Evolutionary conservation across 1,140 invertebrate species (phyloP).

Genomic region (Agrilus planipennis): DNA sequence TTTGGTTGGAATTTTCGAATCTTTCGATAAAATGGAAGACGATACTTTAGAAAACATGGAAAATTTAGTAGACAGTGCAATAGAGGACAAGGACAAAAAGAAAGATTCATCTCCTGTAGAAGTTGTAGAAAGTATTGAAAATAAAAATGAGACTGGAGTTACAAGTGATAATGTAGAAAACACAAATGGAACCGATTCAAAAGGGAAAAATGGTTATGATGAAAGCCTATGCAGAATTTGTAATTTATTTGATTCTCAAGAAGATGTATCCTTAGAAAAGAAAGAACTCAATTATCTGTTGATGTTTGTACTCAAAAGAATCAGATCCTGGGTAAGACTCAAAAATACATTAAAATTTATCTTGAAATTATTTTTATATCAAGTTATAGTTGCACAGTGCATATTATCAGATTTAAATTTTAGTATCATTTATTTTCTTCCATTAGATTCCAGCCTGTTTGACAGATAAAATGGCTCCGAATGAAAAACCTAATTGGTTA

Average conservation of each 20-base stretch:
- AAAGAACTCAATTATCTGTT: slow-evolving; percentile 30
- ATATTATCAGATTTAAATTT: too few species aligned
- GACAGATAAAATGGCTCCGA: slow-evolving; percentile 28
- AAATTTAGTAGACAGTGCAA: neutral
- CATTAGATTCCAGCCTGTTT: slow-evolving; percentile 31
- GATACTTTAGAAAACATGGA: too few species aligned
- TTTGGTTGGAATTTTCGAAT: too few species aligned
- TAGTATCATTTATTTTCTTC: too few species aligned
- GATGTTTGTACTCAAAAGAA: slow-evolving; percentile 26
- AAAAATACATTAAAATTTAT: too few species aligned
- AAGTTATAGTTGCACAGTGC: too few species aligned
- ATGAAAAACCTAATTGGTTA: slow-evolving; percentile 29
- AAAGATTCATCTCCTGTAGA: neutral
- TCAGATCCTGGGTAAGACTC: slow-evolving; percentile 33
- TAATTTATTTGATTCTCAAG: slow-evolving; percentile 22
- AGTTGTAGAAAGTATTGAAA: neutral
- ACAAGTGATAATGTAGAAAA: slow-evolving; percentile 1
- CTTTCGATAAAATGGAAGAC: too few species aligned
- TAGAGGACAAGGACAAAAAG: neutral
- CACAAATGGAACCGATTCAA: neutral
- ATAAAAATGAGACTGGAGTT: slow-evolving; percentile 1
- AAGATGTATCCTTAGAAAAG: slow-evolving; percentile 19
- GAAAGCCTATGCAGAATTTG: slow-evolving; percentile 26
- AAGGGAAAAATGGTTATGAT: slow-evolving; percentile 14
- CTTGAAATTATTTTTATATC: too few species aligned